A percentile compares a stretch with the other conserved stretches of the same genome.
These are phyloP conservation scores for Hesperophylax magnus DNA, from an alignment of 1,140 invertebrate genomes.

Conservation along the genomic window DNA sequence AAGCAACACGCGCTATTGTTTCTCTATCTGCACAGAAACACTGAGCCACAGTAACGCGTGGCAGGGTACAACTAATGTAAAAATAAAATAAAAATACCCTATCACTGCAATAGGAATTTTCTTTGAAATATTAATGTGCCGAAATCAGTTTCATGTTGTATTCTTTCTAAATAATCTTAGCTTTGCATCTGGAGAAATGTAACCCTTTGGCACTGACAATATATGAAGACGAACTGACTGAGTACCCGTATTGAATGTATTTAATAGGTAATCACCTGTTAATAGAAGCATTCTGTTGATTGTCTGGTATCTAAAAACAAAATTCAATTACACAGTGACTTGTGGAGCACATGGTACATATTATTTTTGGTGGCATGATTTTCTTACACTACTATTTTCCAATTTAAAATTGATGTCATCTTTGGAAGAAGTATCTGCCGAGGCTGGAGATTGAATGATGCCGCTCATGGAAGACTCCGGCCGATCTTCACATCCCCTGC, in stretches of 20 bases:
- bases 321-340: neutral
- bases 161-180: too few relatives aligned
- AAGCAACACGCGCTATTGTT: too few relatives aligned
- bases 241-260: neutral
- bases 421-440: neutral
- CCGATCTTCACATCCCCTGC: neutral
- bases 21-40: too few relatives aligned
- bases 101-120: too few relatives aligned
- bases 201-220: too few relatives aligned
- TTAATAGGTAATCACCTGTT: slow-evolving; percentile 8
- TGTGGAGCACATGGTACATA: neutral
- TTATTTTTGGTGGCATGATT: neutral
- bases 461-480: neutral
- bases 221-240: too few relatives aligned
- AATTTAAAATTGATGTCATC: neutral
- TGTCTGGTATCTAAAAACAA: neutral
- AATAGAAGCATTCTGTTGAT: neutral
- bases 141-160: too few relatives aligned
- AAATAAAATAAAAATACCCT: too few relatives aligned
- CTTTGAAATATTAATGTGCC: too few relatives aligned
- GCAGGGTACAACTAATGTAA: too few relatives aligned
- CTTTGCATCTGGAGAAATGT: too few relatives aligned
- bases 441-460: neutral
- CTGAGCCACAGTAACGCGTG: too few relatives aligned
- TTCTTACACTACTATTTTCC: neutral